Conservation (phyloP, 2,888 invertebrate genomes). For the Bombylius discolor region DNA sequence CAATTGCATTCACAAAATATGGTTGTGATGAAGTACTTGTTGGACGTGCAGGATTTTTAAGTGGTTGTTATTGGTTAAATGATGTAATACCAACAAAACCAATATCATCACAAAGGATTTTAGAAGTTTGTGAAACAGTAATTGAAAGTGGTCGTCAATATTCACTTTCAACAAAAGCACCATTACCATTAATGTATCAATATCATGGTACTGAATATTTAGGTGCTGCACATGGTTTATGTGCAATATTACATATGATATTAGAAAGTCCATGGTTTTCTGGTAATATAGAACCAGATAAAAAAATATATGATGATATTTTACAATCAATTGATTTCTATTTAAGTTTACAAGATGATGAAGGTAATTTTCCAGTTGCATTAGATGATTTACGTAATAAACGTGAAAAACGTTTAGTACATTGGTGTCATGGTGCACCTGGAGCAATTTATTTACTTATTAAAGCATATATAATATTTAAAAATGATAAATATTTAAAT, state of each 20-base stretch:
- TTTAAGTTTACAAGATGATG: conserved; percentile 43
- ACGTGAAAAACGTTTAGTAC: conserved; percentile 54
- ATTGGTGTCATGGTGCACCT: conserved; percentile 87
- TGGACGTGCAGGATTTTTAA: conserved; percentile 70
- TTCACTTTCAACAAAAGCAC: conserved; percentile 42
- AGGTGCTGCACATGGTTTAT: conserved; percentile 54
- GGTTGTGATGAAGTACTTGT: conserved; percentile 77
- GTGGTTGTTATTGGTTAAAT: conserved; percentile 61
- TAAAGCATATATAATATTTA: conserved; percentile 61
- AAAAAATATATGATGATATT: conserved; percentile 44
- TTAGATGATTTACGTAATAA: conserved; percentile 47
- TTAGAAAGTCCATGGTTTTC: conserved; percentile 41
- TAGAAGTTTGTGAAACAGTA: conserved; percentile 54
- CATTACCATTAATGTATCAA: conserved; percentile 65
- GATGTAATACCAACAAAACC: conserved; percentile 27
- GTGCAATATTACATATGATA: conserved; percentile 51
- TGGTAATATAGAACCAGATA: conserved; percentile 21
- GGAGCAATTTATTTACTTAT: conserved; percentile 64
- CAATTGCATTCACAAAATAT: conserved; percentile 44
- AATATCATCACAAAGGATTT: conserved; percentile 39
- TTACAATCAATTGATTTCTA: conserved; percentile 52
- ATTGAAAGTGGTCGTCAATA: conserved; percentile 60
- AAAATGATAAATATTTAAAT: conserved; percentile 56
- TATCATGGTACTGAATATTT: conserved; percentile 36
- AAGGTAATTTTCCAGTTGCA: conserved; percentile 66